Base-by-base conservation (phyloP, 2,113 vertebrate species). In the Scartelaos histophorus region DNA sequence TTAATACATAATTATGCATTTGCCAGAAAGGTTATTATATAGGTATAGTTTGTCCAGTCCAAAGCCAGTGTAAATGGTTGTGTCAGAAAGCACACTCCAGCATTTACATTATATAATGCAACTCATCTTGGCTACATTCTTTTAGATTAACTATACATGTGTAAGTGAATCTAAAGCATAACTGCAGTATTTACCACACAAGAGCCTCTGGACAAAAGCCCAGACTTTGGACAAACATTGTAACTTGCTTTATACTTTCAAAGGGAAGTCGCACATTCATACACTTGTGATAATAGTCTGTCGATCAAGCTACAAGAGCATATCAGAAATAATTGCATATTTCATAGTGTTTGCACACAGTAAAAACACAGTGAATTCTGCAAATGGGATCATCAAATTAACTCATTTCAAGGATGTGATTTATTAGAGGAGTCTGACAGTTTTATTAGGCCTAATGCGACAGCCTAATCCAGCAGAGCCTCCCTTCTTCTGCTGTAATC, bases 391-490 rank as follows among this genome's bases (percentile, higher is more conserved):
- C 11, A 64, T 64, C 61, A 64, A 64, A 64, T 64, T 64, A 64
- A 64, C 35, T 38, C 17, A 64, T 38, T 62, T 62, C 25, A 35
- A 62, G 17, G 60, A 62, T 86, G 83, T 78, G 80, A 86, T 62
- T 62, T 62, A 91, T 90, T 85, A 83, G 82, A 70, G 81, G 69
- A 84, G 73, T 76, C 80, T 87, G 84, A 83, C 85, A 86, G 79
- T 86, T 87, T 85, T 89, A 91, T 89, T 84, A 83, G 67, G 83
- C 71, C 76, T 90, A 90, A 90, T 90, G 81, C 85, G 74, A 77
- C 65, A 69, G 74, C 73, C 75, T 90, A 90, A 91, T 90, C 85
- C 89, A 87, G 75, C 79, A 76, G 79, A 81, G 71, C 74, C 83
- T 73, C 79, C 75, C 86, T 87, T 75, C 61, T 90, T 81, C 66